Conservation (phyloP, 2,888 invertebrate species). For the Druceiella hillmani region DNA sequence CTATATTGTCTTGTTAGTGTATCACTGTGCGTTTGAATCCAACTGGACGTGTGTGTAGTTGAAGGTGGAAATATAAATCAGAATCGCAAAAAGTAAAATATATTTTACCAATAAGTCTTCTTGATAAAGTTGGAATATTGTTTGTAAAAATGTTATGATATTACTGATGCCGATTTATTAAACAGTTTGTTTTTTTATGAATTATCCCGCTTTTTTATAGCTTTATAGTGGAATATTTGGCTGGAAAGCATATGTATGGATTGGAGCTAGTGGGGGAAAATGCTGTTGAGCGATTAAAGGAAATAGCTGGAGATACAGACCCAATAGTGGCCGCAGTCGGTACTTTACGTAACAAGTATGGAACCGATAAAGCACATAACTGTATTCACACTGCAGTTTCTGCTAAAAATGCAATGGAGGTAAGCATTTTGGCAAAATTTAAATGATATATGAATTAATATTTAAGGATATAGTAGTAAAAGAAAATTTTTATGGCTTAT, state of each 20-base stretch:
- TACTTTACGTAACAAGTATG: constrained; percentile 62
- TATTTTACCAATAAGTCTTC: too few relatives aligned
- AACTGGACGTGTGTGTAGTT: too few relatives aligned
- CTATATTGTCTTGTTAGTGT: too few relatives aligned
- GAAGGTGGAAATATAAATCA: too few relatives aligned
- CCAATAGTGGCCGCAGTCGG: constrained; percentile 56
- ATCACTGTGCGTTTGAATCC: too few relatives aligned
- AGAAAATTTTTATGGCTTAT: too few relatives aligned
- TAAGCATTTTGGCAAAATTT: too few relatives aligned
- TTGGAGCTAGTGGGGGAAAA: constrained; percentile 70
- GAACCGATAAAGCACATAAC: constrained; percentile 60
- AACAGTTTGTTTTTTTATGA: constrained; percentile 3
- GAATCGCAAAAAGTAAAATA: too few relatives aligned
- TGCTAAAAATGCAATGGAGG: constrained; percentile 48
- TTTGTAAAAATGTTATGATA: constrained; percentile 2
- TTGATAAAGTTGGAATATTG: too few relatives aligned
- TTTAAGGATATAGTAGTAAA: too few relatives aligned
- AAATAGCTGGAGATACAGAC: constrained; percentile 58
- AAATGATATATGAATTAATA: too few relatives aligned
- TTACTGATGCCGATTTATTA: neutral
- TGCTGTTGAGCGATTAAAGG: constrained; percentile 54
- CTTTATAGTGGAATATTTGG: constrained; percentile 57
- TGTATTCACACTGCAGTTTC: constrained; percentile 63
- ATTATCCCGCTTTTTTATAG: constrained; percentile 41
- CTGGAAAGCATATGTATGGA: constrained; percentile 63